These are phyloP conservation scores for Anisognathus igniventris DNA, from an alignment of 2,797 vertebrate genomes.

Conservation along the genomic window DNA sequence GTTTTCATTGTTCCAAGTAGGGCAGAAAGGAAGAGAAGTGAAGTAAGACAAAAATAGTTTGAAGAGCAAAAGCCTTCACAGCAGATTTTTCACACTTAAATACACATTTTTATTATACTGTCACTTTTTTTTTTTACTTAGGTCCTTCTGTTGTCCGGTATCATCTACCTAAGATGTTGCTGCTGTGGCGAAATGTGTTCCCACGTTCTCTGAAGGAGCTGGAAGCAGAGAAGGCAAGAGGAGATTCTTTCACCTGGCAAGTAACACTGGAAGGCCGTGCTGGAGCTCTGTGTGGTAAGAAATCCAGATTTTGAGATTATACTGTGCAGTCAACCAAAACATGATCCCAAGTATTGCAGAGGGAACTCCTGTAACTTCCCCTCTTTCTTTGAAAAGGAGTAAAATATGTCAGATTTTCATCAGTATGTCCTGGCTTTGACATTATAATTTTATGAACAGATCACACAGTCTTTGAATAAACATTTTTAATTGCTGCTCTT, in stretches of 20 bases:
- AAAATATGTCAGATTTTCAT: background rate
- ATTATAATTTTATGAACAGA: background rate
- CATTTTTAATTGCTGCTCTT: background rate
- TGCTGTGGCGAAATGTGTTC: slow-evolving; percentile 96
- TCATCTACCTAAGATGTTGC: slow-evolving; percentile 96
- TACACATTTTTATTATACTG: background rate
- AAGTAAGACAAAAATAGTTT: background rate
- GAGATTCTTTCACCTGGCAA: slow-evolving; percentile 98
- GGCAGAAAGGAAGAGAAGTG: background rate
- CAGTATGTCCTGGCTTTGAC: background rate
- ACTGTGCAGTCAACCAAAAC: background rate
- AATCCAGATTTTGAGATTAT: background rate
- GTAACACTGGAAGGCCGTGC: slow-evolving; percentile 96
- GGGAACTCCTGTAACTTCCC: background rate
- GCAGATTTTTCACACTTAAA: background rate
- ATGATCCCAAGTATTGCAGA: background rate
- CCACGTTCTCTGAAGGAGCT: slow-evolving; percentile 96
- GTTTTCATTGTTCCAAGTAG: background rate
- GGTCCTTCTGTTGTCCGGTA: slow-evolving; percentile 95
- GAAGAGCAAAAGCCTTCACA: background rate
- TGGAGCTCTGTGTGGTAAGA: slow-evolving; percentile 94
- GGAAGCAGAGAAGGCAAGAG: slow-evolving; percentile 95
- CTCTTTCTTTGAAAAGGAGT: background rate
- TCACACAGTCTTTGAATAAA: background rate
- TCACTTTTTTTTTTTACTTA: slow-evolving; percentile 18